These are phyloP conservation scores for Trichoplusia ni DNA, from an alignment of 1,140 invertebrate genomes.

Conservation along the genomic window DNA sequence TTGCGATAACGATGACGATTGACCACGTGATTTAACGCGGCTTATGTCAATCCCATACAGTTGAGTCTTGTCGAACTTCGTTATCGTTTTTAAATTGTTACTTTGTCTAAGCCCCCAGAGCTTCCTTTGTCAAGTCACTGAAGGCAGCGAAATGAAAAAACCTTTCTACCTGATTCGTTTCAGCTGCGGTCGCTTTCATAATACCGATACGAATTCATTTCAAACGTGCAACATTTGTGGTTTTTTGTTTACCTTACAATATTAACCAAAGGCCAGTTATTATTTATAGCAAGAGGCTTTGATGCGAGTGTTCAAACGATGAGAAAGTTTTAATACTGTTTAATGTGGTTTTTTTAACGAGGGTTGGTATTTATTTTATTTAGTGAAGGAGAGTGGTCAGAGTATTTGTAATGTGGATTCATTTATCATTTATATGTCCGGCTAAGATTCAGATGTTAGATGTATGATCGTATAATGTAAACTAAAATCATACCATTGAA, in stretches of 20 bases:
- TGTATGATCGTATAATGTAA: too few species aligned
- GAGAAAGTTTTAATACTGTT: constrained; percentile 26
- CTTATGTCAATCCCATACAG: too few species aligned
- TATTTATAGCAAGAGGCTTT: constrained; percentile 12
- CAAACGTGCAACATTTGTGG: constrained; percentile 11
- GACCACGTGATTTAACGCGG: too few species aligned
- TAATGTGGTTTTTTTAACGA: constrained; percentile 1
- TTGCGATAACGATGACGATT: too few species aligned
- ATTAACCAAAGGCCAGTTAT: constrained; percentile 2
- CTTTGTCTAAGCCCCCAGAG: not conserved
- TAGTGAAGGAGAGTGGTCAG: too few species aligned
- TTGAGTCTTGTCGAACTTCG: too few species aligned
- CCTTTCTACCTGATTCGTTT: not conserved
- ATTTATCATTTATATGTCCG: too few species aligned
- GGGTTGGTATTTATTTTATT: constrained; percentile 15
- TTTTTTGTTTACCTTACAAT: constrained; percentile 5
- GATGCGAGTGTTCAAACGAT: constrained; percentile 4
- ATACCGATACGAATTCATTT: not conserved
- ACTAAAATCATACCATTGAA: too few species aligned
- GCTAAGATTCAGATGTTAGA: too few species aligned
- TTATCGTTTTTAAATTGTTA: too few species aligned
- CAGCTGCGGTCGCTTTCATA: not conserved
- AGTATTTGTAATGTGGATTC: too few species aligned
- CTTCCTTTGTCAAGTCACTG: not conserved
- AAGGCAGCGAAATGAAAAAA: not conserved